Evolutionary conservation across 2,888 invertebrate species (phyloP), one percentile per base, ranked within the genome.

Genomic region (Oscheius sp.): DNA sequence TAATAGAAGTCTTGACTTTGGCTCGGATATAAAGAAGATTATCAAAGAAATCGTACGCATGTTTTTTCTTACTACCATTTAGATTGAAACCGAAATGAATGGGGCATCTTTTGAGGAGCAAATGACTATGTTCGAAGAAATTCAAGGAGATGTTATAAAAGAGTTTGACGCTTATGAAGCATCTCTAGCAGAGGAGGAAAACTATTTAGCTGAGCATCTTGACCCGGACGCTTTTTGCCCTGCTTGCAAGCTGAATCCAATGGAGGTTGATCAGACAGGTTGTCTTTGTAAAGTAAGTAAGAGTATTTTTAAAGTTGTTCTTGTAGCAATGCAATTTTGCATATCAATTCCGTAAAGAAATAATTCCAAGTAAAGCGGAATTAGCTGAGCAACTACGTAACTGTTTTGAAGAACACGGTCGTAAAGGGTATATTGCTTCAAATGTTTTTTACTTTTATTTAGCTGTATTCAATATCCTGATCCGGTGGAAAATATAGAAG

Each of bases 211-310:
- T 2, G 30, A 12, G 8, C 44, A 44, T 44, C 41, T 59, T 24
- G 59, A 59, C 2, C 59, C 59, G 14, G 59, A 59, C 30, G 59
- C 59, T 2, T 59, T 59, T 24, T 59, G 59, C 20, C 59, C 59
- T n/a, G 24, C 41, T 9, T 59, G 59, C 26, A 59, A 59, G 20
- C 28, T n/a, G 3, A 59, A 41, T 26, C 41, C 59, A 30, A 59
- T 59, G 59, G 44, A 26, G 2, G 59, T 59, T 44, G 41, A 41
- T 26, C 24, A 59, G 17, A 41, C 41, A 6, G 59, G 59, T 14
- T 59, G 59, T 28, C 59, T 41, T 8, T 59, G 59, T 30, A 22
- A 41, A 17, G 59, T 59, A 24, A 17, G 33, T n/a, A n/a, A n/a
- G n/a, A n/a, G n/a, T n/a, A n/a, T n/a, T 54, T 54, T 33, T 6